A percentile compares a stretch with the other conserved stretches of the same genome.
Conservation (phyloP, 2,888 invertebrate genomes). For the Drosophila macrothrix region DNA sequence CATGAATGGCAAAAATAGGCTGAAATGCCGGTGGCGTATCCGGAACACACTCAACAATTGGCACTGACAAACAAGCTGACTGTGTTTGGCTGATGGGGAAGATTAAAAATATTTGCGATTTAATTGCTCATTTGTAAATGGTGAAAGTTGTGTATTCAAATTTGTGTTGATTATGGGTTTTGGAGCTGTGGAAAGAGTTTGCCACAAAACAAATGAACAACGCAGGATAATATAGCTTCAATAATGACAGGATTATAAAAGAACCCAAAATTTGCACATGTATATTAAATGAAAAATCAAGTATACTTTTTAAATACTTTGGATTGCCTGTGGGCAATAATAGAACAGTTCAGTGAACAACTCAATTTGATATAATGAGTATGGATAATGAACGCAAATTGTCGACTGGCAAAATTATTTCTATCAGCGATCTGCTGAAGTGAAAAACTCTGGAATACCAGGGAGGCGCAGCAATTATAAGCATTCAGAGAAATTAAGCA, state of each 20-base stretch:
- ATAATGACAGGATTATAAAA: too few species aligned
- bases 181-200: background rate
- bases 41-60: slow-evolving; percentile 36
- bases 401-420: slow-evolving; percentile 18
- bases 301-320: background rate
- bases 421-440: slow-evolving; percentile 5
- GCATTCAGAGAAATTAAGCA: slow-evolving; percentile 54
- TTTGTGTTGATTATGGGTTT: slow-evolving; percentile 11
- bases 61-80: slow-evolving; percentile 9
- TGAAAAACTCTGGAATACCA: background rate
- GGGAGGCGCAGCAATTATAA: slow-evolving; percentile 47
- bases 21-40: slow-evolving; percentile 42
- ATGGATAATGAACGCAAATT: slow-evolving; percentile 55
- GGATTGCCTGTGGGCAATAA: slow-evolving; percentile 1
- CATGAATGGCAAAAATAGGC: slow-evolving; percentile 9
- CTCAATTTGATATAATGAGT: slow-evolving; percentile 30
- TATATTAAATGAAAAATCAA: slow-evolving; percentile 1
- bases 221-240: background rate
- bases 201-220: background rate
- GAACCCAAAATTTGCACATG: background rate
- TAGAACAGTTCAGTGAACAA: slow-evolving; percentile 14
- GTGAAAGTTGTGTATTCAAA: slow-evolving; percentile 6
- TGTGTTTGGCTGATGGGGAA: slow-evolving; percentile 9
- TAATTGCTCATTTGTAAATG: slow-evolving; percentile 25
- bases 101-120: slow-evolving; percentile 32